Evolutionary conservation across 53 echinoderm and acorn worm genomes (phyloP), one percentile per base, ranked within the genome.

Genomic region (Echinarachnius parma): DNA sequence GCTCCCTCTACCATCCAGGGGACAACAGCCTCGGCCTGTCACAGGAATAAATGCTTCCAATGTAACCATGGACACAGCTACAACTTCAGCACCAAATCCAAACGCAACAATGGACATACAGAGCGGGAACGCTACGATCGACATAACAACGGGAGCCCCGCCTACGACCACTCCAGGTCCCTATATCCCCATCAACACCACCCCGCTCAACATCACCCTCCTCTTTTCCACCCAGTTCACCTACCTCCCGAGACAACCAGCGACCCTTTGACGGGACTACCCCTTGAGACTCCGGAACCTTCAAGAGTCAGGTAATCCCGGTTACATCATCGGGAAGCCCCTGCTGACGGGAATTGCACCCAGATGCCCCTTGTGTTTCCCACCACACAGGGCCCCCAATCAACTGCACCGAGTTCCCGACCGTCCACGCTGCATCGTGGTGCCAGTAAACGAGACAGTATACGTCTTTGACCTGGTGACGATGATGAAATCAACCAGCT

Each of bases 251-350:
- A 61, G 13, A 31, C 61, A 3, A 35, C 20, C 27, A 5, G 44
- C 0, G 75, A 85, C 69, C 77, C 81, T 15, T 35, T 62, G 25
- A 85, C 82, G 0, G 78, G 82, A 14, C 59, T 59, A 20, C 18
- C 65, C 3, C 48, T 74, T 13, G 72, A 34, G 8, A n/a, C 28
- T 19, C 29, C 39, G 7, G 28, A 74, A 18, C 83, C 77, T 37
- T 13, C 35, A 78, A 26, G 66, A 85, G 49, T 96, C 96, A 5
- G 96, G 96, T 3, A 96, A 91, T 49, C 96, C 96, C 4, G 96
- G 96, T 3, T 96, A 96, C 24, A 57, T 81, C 56, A 65, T 67
- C 8, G 88, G 96, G 13, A 78, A 75, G n/a, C 32, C 64, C 28
- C 81, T 96, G 19, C 61, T 96, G 28, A 78, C 91, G 0, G 96